These are phyloP conservation scores for Brachypterus glaber DNA, from an alignment of 2,888 invertebrate species.

Conservation along the genomic window DNA sequence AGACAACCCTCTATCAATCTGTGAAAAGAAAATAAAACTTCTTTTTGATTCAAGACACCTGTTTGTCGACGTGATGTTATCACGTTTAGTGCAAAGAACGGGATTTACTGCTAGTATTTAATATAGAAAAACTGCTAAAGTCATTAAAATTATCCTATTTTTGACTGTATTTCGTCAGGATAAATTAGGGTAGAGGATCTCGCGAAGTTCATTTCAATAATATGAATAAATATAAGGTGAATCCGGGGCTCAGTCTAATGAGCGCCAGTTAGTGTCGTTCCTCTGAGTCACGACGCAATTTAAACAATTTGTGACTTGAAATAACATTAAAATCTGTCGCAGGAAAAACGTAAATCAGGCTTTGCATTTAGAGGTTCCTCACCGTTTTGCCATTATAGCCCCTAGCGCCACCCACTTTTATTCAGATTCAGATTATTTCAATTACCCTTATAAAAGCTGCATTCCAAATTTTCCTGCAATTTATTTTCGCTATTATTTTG, in stretches of 20 bases:
- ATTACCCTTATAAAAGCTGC: slow-evolving; percentile 2
- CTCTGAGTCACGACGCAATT: slow-evolving; percentile 46
- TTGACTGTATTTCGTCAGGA: too few relatives aligned
- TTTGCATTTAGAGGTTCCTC: slow-evolving; percentile 37
- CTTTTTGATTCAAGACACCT: too few relatives aligned
- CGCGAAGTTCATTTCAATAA: slow-evolving; percentile 42
- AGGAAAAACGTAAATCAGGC: slow-evolving; percentile 44
- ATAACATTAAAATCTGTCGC: slow-evolving; percentile 46
- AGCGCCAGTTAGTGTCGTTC: slow-evolving; percentile 43
- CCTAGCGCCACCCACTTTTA: slow-evolving; percentile 16
- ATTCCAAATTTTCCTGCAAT: neutral
- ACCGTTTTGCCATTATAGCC: slow-evolving; percentile 25
- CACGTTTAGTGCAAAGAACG: too few relatives aligned
- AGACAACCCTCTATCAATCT: too few relatives aligned
- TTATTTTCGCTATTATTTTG: neutral
- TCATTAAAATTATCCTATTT: too few relatives aligned
- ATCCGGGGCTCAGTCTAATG: slow-evolving; percentile 40
- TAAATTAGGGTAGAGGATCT: slow-evolving; percentile 25
- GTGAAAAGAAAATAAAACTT: too few relatives aligned
- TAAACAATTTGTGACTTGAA: slow-evolving; percentile 47
- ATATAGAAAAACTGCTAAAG: too few relatives aligned
- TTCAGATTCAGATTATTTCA: slow-evolving; percentile 11
- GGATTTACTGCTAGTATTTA: too few relatives aligned
- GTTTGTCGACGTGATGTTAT: too few relatives aligned
- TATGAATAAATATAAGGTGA: slow-evolving; percentile 44